phyloP scores from a whole-genome alignment of 2,888 invertebrate species.

The Drosophila monieri region DNA sequence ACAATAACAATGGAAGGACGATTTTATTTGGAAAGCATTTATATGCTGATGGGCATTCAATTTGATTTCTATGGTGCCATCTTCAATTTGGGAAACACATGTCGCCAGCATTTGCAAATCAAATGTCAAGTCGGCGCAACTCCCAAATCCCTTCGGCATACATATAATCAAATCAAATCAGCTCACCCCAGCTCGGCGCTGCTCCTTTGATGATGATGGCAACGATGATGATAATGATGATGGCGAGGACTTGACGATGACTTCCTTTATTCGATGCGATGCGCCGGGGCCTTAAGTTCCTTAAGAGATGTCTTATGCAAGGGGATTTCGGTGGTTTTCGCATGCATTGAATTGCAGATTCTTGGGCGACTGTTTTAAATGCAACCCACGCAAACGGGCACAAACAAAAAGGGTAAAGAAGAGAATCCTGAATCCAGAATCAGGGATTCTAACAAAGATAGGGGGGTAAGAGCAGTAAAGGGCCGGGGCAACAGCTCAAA shows the following conservation, averaged over 20 bases:
- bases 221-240: constrained; percentile 25
- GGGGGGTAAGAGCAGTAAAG: not conserved
- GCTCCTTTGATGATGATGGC: constrained; percentile 25
- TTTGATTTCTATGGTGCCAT: constrained; percentile 40
- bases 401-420: constrained; percentile 6
- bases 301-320: constrained; percentile 22
- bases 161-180: constrained; percentile 35
- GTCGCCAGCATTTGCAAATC: constrained; percentile 44
- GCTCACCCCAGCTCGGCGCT: not conserved
- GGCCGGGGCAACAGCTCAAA: constrained; percentile 47
- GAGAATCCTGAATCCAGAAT: constrained; percentile 19
- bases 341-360: constrained; percentile 75
- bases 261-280: constrained; percentile 12
- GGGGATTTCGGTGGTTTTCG: constrained; percentile 48
- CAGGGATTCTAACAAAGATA: not conserved
- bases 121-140: constrained; percentile 11
- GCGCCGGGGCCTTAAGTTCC: constrained; percentile 18
- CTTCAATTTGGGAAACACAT: constrained; percentile 45
- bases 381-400: constrained; percentile 54
- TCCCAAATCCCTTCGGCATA: constrained; percentile 36
- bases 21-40: constrained; percentile 7
- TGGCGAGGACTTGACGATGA: constrained; percentile 16
- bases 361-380: constrained; percentile 64
- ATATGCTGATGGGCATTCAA: constrained; percentile 29
- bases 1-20: constrained; percentile 6